These are phyloP conservation scores for Amphipoea lucens DNA, from an alignment of 2,888 invertebrate species.

Conservation along the genomic window DNA sequence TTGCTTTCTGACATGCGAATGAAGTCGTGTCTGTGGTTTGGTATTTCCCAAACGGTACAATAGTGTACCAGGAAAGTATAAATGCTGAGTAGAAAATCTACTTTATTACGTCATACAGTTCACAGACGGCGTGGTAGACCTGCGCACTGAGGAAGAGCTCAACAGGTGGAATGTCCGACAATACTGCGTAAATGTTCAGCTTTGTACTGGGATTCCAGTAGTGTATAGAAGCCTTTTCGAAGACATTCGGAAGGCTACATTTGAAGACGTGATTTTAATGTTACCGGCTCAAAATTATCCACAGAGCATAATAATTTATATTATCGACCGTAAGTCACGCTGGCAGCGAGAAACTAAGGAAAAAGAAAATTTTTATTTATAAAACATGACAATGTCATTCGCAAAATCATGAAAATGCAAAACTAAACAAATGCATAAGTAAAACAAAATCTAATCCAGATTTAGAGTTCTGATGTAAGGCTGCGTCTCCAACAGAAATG, in stretches of 20 bases:
- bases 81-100: background rate
- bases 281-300: background rate
- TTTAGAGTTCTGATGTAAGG: background rate
- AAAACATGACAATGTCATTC: background rate
- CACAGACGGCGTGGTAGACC: background rate
- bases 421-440: background rate
- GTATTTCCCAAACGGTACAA: background rate
- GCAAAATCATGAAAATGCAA: too few relatives aligned
- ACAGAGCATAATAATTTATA: background rate
- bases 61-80: background rate
- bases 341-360: too few relatives aligned
- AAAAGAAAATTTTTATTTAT: background rate
- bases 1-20: too few relatives aligned
- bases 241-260: background rate
- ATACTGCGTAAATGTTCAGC: background rate
- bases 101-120: background rate
- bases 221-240: background rate
- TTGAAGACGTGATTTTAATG: background rate
- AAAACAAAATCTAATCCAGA: background rate
- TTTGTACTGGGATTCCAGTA: background rate
- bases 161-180: background rate
- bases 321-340: background rate
- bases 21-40: too few relatives aligned
- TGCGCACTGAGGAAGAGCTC: background rate
- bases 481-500: too few relatives aligned